phyloP scores from a whole-genome alignment of 2,113 vertebrate genomes.

The Hemichromis elongatus region DNA sequence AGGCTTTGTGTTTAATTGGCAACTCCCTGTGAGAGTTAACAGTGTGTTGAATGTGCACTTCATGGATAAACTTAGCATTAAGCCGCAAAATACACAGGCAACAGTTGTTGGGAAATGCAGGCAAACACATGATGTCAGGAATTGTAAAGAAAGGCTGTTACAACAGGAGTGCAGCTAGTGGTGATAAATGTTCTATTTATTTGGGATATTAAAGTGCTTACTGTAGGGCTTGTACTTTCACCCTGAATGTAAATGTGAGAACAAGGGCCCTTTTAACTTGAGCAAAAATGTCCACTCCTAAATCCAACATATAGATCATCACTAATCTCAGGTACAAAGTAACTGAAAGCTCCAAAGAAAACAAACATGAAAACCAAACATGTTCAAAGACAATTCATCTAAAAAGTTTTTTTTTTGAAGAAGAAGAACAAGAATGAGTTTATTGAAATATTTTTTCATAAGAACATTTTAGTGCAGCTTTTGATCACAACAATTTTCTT shows the following conservation, averaged over 20 bases:
- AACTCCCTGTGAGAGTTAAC: constrained; percentile 57
- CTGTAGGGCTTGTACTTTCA: constrained; percentile 58
- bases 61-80: constrained; percentile 50
- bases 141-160: constrained; percentile 63
- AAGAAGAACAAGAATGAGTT: neutral
- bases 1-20: constrained; percentile 63
- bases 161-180: constrained; percentile 63
- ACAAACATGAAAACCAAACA: constrained; percentile 24
- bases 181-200: constrained; percentile 62
- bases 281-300: constrained; percentile 6
- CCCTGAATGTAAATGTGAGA: constrained; percentile 39
- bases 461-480: neutral
- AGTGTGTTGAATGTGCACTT: constrained; percentile 58
- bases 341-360: constrained; percentile 30
- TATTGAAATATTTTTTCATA: neutral
- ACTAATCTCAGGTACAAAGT: constrained; percentile 34
- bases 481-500: neutral
- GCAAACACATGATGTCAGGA: constrained; percentile 72
- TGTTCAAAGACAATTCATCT: neutral
- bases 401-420: neutral
- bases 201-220: constrained; percentile 51
- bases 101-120: constrained; percentile 56
- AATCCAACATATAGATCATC: constrained; percentile 31
- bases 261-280: constrained; percentile 30
- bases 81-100: constrained; percentile 54